phyloP scores from a whole-genome alignment of 2,888 invertebrate genomes.

The Brachyopa scutellaris region DNA sequence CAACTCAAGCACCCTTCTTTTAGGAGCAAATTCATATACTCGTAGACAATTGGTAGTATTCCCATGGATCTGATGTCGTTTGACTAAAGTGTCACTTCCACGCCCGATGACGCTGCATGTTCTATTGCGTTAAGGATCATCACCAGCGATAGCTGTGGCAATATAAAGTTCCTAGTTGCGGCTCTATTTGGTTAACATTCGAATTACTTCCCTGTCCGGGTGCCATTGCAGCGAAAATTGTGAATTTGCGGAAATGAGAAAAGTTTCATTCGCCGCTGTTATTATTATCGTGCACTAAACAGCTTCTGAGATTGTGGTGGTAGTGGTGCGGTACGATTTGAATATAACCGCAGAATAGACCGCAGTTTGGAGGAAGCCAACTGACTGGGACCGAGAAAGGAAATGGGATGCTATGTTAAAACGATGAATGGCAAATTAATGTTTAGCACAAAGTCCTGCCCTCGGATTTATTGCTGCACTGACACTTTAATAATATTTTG shows the following conservation, averaged over 20 bases:
- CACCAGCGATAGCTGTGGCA: too few relatives aligned
- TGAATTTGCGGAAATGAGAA: conserved; percentile 33
- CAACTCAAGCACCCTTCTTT: neutral
- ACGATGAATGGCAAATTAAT: neutral
- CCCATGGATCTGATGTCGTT: neutral
- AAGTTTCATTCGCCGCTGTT: conserved; percentile 15
- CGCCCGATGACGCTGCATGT: neutral
- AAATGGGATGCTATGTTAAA: conserved; percentile 6
- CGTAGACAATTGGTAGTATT: neutral
- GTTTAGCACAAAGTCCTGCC: neutral
- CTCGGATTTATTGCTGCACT: neutral
- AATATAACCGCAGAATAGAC: neutral
- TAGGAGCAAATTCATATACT: neutral
- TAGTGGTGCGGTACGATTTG: too few relatives aligned
- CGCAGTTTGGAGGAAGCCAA: neutral
- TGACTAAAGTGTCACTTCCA: neutral
- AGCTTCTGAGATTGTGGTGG: neutral
- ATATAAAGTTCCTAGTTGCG: neutral
- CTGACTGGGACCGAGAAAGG: neutral
- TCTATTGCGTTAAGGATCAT: neutral
- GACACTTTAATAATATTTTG: too few relatives aligned
- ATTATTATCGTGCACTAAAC: neutral
- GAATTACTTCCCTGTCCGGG: conserved; percentile 23
- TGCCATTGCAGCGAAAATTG: conserved; percentile 5
- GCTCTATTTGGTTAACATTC: conserved; percentile 8